These are phyloP conservation scores for Emmelina monodactyla DNA, from an alignment of 2,888 invertebrate genomes.

Conservation along the genomic window DNA sequence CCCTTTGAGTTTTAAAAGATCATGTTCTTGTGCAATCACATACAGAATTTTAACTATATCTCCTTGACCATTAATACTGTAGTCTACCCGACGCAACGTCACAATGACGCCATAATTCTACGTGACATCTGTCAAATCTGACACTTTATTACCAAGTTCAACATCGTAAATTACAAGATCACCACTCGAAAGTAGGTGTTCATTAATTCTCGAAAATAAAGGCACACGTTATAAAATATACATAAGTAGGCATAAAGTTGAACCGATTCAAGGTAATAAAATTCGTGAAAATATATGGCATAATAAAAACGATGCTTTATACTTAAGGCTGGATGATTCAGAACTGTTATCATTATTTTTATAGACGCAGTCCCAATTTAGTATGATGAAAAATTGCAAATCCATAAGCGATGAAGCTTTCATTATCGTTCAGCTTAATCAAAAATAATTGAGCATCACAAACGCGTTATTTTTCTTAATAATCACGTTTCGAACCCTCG, in stretches of 20 bases:
- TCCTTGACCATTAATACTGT: no score
- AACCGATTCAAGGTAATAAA: background rate
- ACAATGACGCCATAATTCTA: no score
- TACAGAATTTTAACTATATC: no score
- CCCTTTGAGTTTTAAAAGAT: no score
- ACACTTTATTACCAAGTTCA: background rate
- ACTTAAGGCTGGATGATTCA: background rate
- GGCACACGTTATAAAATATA: background rate
- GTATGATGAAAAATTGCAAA: background rate
- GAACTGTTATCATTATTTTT: background rate
- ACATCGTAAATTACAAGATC: background rate
- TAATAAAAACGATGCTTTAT: conserved; percentile 1
- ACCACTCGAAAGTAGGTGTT: background rate
- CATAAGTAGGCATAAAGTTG: background rate
- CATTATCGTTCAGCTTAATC: conserved; percentile 10
- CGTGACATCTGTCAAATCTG: background rate
- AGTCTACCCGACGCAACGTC: no score
- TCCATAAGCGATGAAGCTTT: background rate
- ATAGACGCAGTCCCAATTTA: background rate
- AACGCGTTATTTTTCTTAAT: conserved; percentile 34
- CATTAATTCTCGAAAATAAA: background rate
- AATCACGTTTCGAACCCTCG: conserved; percentile 49
- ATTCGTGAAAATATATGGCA: conserved; percentile 1
- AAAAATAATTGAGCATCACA: conserved; percentile 10
- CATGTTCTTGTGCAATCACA: no score